phyloP scores from a whole-genome alignment of 1,140 invertebrate genomes.

The Drosophila orena region DNA sequence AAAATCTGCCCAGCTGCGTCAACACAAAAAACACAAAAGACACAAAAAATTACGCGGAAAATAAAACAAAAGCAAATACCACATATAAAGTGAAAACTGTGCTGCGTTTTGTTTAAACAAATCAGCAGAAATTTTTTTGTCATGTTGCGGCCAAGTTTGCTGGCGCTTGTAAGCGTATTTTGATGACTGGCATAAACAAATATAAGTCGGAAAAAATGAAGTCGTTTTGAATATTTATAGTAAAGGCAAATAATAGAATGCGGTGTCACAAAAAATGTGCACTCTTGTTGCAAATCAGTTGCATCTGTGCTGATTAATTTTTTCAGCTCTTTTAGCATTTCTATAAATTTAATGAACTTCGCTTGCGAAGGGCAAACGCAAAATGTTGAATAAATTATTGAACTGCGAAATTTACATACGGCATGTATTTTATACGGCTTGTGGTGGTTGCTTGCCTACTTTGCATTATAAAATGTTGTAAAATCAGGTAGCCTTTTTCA shows the following conservation, averaged over 20 bases:
- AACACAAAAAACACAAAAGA: slow-evolving; percentile 61
- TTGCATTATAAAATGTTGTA: slow-evolving; percentile 7
- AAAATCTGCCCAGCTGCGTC: slow-evolving; percentile 64
- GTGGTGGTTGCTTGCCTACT: neutral
- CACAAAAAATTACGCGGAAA: slow-evolving; percentile 14
- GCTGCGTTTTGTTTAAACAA: slow-evolving; percentile 61
- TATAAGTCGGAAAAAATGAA: slow-evolving; percentile 19
- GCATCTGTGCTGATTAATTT: slow-evolving; percentile 38
- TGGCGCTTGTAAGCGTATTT: slow-evolving; percentile 72
- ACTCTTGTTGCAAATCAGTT: slow-evolving; percentile 11
- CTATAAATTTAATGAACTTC: neutral
- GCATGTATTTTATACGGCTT: neutral
- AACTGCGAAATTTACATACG: slow-evolving; percentile 7
- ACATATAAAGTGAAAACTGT: slow-evolving; percentile 14
- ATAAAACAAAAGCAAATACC: slow-evolving; percentile 6
- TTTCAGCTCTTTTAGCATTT: slow-evolving; percentile 12
- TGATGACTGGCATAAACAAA: slow-evolving; percentile 25
- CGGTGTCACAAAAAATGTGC: neutral
- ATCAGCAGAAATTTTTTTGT: slow-evolving; percentile 68
- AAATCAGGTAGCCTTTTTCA: slow-evolving; percentile 7
- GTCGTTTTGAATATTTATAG: slow-evolving; percentile 46
- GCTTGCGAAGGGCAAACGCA: neutral
- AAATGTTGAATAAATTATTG: neutral
- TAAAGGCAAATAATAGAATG: slow-evolving; percentile 15
- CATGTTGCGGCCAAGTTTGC: slow-evolving; percentile 61